These are phyloP conservation scores for Myzus persicae DNA, from an alignment of 1,140 invertebrate genomes.

Conservation along the genomic window DNA sequence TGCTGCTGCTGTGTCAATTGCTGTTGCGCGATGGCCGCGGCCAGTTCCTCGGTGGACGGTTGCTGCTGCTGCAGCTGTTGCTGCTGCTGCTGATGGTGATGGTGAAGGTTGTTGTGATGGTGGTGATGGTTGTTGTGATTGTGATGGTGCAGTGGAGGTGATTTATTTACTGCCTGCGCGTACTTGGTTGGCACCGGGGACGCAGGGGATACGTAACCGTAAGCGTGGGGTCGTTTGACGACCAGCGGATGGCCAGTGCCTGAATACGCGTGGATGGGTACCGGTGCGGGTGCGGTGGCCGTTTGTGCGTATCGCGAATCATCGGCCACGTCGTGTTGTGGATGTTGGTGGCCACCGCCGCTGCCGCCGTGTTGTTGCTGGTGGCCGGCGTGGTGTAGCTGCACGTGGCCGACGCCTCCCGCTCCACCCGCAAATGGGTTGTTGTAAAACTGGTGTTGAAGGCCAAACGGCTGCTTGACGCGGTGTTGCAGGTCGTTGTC, in stretches of 20 bases:
- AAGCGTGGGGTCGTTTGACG: constrained; percentile 40
- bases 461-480: constrained; percentile 42
- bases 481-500: constrained; percentile 26
- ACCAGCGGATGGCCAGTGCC: background rate
- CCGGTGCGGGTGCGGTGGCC: background rate
- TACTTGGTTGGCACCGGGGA: background rate
- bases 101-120: background rate
- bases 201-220: constrained; percentile 11
- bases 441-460: constrained; percentile 37
- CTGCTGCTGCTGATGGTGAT: background rate
- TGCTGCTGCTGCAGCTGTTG: background rate
- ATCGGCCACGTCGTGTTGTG: background rate
- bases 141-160: background rate
- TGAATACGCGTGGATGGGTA: background rate
- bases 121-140: background rate
- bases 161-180: background rate
- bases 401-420: background rate
- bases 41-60: constrained; percentile 1
- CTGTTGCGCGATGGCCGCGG: background rate
- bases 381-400: background rate
- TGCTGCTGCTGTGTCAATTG: constrained; percentile 18
- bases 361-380: background rate
- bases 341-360: background rate
- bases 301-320: constrained; percentile 6
- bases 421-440: background rate